Evolutionary conservation across 2,888 invertebrate genomes (phyloP), one percentile per base, ranked within the genome.

Genomic region (Chydorus sphaericus): DNA sequence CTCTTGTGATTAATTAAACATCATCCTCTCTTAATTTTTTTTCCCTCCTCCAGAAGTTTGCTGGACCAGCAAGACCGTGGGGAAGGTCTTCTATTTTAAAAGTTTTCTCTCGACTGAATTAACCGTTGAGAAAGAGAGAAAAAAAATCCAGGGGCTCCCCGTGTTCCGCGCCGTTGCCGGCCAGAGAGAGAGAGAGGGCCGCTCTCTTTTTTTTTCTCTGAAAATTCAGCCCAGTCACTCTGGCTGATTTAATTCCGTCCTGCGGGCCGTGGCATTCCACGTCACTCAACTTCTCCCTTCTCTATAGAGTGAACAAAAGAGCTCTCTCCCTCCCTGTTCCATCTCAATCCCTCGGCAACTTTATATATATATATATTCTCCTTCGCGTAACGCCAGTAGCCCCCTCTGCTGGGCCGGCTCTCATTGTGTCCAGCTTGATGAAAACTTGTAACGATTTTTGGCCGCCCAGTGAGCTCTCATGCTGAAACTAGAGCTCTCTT

Each of bases 161-260:
- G 44, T 44, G 44, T 44, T 44, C 44, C 44, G 44, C 44, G 44
- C 44, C 23, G 44, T 28, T 8, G 18, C n/a, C n/a, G n/a, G n/a
- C n/a, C 44, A 38, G 16, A 18, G 38, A 38, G 38, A 14, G 38
- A 38, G 44, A 44, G 44, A 26, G n/a, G n/a, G 26, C 44, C 20
- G 44, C 23, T 39, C 18, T 18, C n/a, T 39, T 7, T n/a, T n/a
- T n/a, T 20, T 38, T 10, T 23, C 44, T 44, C 44, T 44, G 44
- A 44, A 44, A 26, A 26, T n/a, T n/a, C n/a, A n/a, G n/a, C 26
- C 44, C 44, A 44, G 44, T 44, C 44, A 44, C 44, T 44, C 23
- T 28, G 44, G 44, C 44, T 44, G 44, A 44, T 44, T 44, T 44
- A 44, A 44, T 44, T 44, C 44, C 44, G 44, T 44, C 44, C 44